These are phyloP conservation scores for Temnothorax curvispinosus DNA, from an alignment of 1,140 invertebrate genomes.

Conservation along the genomic window DNA sequence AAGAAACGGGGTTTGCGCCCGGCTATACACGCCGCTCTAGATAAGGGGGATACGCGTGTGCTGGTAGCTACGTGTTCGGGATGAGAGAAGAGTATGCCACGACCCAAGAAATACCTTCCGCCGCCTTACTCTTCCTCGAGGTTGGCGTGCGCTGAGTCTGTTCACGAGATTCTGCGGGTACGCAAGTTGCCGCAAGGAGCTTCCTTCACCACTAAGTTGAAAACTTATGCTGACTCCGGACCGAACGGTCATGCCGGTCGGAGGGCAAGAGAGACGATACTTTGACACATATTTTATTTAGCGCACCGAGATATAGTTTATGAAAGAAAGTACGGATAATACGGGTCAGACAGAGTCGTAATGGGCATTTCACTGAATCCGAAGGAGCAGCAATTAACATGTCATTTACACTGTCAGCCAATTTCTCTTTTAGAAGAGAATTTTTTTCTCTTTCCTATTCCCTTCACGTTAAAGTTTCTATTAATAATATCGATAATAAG, in stretches of 20 bases:
- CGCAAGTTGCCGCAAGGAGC: constrained; percentile 70
- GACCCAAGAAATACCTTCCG: constrained; percentile 28
- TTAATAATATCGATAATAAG: constrained; percentile 2
- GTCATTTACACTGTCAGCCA: background rate
- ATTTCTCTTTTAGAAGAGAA: background rate
- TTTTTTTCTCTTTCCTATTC: background rate
- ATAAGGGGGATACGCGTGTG: constrained; percentile 5
- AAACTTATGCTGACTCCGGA: constrained; percentile 70
- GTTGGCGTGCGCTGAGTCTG: constrained; percentile 54
- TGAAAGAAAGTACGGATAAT: constrained; percentile 5
- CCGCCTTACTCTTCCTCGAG: background rate
- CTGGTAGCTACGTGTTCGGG: constrained; percentile 41
- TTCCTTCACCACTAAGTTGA: constrained; percentile 69
- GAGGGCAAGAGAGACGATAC: constrained; percentile 52
- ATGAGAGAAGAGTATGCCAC: constrained; percentile 17
- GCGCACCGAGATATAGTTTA: constrained; percentile 8
- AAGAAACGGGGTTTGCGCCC: constrained; percentile 63
- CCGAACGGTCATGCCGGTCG: background rate
- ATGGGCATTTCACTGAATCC: constrained; percentile 33
- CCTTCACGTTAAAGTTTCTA: background rate
- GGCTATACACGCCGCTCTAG: background rate
- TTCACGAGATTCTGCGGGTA: constrained; percentile 69
- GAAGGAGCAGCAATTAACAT: constrained; percentile 4
- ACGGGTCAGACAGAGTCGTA: background rate
- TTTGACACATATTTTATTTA: constrained; percentile 79